Base-by-base conservation (phyloP, 1,140 invertebrate species). In the Wiebesia pumilae region DNA sequence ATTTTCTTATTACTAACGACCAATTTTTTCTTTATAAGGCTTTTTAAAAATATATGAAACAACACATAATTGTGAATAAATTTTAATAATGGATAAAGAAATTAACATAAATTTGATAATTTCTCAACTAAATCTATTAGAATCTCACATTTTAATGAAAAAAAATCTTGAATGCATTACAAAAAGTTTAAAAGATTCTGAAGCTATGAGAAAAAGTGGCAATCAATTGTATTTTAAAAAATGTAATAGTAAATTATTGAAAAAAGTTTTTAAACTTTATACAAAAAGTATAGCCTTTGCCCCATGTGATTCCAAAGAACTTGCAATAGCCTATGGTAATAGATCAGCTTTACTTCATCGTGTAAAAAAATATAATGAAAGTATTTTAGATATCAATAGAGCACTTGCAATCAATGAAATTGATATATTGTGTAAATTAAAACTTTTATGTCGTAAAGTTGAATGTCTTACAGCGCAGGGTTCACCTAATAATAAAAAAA, bases 241-340 rank as follows among this genome's bases (percentile, higher is more conserved):
- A 9, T 58, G 58, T 38, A 6, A 75, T 35, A n/a, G 21, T 4
- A 38, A 85, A 35, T 21, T 35, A 7, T 30, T 69, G 58, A 51
- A 75, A 54, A 69, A 80, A 51, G 62, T 73, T 21, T 86, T 62
- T 43, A 10, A 81, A 7, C 19, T 51, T 43, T 85, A 85, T 81
- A 80, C 71, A 33, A 16, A 85, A 40, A 85, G 84, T 33, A 81
- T 85, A 65, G 84, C 84, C 10, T 40, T n/a, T 27, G 84, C 84
- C 9, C 79, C 84, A 19, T 24, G 0, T 47, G 16, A 58, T 81
- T 85, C 84, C 30, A 1, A 71, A 71, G 77, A 51, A 16, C 75
- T 75, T 38, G 62, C 75, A 4, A 9, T 65, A 30, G 85, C 79
- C 21, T 82, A 79, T 67, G 69, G 30, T 21, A 86, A 86, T 35